These are phyloP conservation scores for Scylla paramamosain DNA, from an alignment of 1,140 invertebrate genomes.

Conservation along the genomic window DNA sequence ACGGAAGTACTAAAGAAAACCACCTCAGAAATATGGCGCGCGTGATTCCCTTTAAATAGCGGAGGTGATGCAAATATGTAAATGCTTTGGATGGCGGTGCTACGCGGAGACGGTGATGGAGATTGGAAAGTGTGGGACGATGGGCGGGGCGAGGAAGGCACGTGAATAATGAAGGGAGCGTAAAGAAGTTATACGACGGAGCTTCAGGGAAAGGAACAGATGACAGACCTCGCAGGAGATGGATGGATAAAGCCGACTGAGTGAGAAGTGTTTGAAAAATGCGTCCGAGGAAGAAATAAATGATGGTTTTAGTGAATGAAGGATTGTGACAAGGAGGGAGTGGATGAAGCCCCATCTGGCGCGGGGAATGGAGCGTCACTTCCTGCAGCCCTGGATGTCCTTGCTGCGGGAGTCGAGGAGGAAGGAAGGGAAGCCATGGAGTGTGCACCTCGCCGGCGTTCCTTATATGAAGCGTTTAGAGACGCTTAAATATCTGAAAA, in stretches of 20 bases:
- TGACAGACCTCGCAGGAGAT: conserved; percentile 10
- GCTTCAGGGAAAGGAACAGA: conserved; percentile 19
- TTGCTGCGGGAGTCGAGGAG: not conserved
- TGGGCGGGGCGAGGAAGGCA: not conserved
- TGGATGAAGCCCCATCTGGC: not conserved
- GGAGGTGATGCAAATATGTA: not conserved
- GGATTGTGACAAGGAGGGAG: not conserved
- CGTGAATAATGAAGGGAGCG: not conserved
- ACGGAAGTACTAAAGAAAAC: too few relatives aligned
- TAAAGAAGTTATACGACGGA: conserved; percentile 9
- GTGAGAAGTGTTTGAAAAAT: conserved; percentile 23
- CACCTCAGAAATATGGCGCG: too few relatives aligned
- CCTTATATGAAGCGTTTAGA: too few relatives aligned
- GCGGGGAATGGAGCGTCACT: not conserved
- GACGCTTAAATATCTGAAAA: too few relatives aligned
- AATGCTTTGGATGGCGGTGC: not conserved
- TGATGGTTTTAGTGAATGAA: conserved; percentile 13
- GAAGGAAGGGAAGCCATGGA: not conserved
- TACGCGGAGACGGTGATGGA: not conserved
- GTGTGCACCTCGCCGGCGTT: not conserved
- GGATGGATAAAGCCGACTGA: not conserved
- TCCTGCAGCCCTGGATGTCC: not conserved
- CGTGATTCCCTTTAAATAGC: too few relatives aligned
- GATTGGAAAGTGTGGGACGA: not conserved
- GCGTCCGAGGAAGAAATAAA: not conserved